Base-by-base conservation (phyloP, 2,888 invertebrate genomes). In the Catocala fraxini region DNA sequence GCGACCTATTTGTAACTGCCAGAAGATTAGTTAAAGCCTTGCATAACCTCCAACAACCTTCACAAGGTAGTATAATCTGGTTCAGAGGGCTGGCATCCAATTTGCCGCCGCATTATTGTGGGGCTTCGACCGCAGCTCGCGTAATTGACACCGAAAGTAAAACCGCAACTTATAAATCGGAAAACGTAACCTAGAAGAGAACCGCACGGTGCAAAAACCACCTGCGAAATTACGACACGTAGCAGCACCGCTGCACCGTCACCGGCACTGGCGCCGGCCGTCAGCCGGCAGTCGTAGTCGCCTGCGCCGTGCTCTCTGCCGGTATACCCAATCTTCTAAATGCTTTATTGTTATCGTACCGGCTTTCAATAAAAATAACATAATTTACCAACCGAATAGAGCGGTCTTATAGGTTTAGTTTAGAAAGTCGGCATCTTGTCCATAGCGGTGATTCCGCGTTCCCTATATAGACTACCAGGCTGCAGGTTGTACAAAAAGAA, bases 351-450 rank as follows among this genome's bases (percentile, higher is more conserved):
- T 86, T 87, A 88, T 89, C 81, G 84, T 86, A 78, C 85, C 67
- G 66, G 68, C 65, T 71, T 86, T 84, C 87, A 90, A 91, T 91
- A 91, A 91, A 89, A 91, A 89, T 90, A 89, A 89, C 85, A 86
- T 90, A 90, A 91, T 90, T 90, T 86, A 88, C 88, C 84, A 84
- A 82, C 82, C 83, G 84, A 83, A 89, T 87, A 85, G 84, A 86
- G 78, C 82, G 73, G 78, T 85, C 88, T 91, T 88, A 90, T 90
- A 90, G 91, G 88, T 91, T 91, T 89, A 90, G 91, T 92, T 93
- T 92, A 92, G 92, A 93, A 93, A 93, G 93, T 92, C 89, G 92
- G 88, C 92, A 91, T 91, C 91, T 93, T 92, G 92, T 92, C 88
- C 85, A 81, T 89, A 88, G 91, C 89, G 88, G 92, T 89, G 89